Evolutionary conservation across 2,113 vertebrate species (phyloP).

Genomic region (Scomber japonicus): DNA sequence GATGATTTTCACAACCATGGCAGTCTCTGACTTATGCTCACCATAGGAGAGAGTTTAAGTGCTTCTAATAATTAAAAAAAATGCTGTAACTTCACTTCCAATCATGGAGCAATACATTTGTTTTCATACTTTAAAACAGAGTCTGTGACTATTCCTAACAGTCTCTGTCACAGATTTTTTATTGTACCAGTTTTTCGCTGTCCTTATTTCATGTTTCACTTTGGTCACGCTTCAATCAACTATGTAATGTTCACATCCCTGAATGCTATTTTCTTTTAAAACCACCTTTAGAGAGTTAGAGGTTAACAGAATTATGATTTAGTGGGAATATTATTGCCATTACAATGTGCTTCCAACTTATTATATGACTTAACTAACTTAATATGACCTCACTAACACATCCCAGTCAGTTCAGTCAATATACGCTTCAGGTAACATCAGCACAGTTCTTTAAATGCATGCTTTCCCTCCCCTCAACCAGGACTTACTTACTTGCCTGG

Average conservation of each 20-base stretch:
- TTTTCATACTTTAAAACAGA: not conserved
- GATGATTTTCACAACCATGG: not conserved
- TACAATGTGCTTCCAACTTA: not conserved
- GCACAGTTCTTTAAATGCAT: not conserved
- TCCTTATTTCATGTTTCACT: conserved; percentile 5
- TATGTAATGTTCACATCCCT: too few relatives aligned
- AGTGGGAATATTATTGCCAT: not conserved
- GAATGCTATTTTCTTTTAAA: too few relatives aligned
- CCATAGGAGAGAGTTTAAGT: not conserved
- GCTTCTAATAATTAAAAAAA: not conserved
- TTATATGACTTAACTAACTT: not conserved
- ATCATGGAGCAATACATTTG: not conserved
- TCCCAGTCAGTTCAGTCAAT: not conserved
- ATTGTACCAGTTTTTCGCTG: not conserved
- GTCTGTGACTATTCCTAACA: not conserved
- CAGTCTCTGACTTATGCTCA: not conserved
- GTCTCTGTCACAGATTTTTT: not conserved
- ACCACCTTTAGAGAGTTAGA: too few relatives aligned
- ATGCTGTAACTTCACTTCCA: not conserved
- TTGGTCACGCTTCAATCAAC: not conserved
- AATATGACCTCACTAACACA: too few relatives aligned
- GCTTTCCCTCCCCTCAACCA: not conserved
- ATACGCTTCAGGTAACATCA: not conserved
- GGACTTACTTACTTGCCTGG: too few relatives aligned
- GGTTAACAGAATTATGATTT: too few relatives aligned